A percentile compares a stretch with the other conserved stretches of the same genome.
These are phyloP conservation scores for Grantiella picta DNA, from an alignment of 2,113 vertebrate species.

Conservation along the genomic window DNA sequence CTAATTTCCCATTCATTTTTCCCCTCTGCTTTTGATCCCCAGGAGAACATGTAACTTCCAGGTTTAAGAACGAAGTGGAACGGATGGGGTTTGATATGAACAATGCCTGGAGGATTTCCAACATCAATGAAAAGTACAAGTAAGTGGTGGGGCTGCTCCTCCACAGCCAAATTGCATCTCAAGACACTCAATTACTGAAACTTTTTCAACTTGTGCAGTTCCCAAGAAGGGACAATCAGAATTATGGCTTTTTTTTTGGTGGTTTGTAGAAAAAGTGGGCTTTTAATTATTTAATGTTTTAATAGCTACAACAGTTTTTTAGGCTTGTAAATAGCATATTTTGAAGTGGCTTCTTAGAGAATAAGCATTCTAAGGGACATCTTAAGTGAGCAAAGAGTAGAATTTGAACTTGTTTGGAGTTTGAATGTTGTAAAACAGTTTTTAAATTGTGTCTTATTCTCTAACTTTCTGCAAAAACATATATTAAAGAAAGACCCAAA, in stretches of 20 bases:
- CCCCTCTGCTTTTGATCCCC: neutral
- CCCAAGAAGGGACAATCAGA: neutral
- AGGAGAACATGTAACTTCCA: constrained; percentile 94
- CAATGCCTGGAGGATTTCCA: constrained; percentile 97
- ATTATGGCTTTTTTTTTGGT: neutral
- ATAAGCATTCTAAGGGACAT: neutral
- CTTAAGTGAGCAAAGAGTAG: neutral
- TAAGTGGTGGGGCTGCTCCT: constrained; percentile 59
- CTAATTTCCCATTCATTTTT: neutral
- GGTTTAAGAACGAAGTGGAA: constrained; percentile 97
- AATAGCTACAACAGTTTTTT: neutral
- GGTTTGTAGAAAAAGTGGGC: neutral
- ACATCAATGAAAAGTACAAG: constrained; percentile 98
- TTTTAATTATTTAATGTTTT: neutral
- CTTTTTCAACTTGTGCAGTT: neutral
- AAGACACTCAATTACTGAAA: neutral
- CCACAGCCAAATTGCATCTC: neutral
- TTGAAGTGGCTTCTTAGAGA: neutral
- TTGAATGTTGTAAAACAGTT: neutral
- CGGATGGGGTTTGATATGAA: constrained; percentile 98
- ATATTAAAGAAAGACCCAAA: too few species aligned
- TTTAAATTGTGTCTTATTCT: neutral
- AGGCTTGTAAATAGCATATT: neutral
- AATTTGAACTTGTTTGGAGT: neutral
- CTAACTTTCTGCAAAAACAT: neutral